Percentiles rank a stretch among this genome's conserved stretches.
Conservation (phyloP, 1,140 invertebrate genomes). For the Cataglyphis hispanica region DNA sequence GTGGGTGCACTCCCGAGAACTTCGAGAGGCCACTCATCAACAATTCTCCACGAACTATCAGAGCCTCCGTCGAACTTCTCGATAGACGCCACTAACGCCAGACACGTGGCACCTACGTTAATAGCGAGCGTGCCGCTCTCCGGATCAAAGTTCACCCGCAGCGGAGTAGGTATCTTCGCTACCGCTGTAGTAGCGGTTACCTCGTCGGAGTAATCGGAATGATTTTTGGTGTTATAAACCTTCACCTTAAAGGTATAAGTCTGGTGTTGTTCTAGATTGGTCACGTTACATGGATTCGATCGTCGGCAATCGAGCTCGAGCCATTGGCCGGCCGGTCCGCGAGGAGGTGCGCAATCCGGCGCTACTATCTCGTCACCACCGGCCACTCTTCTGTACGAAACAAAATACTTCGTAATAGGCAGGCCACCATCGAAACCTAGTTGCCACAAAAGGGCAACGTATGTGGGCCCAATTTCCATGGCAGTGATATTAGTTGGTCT, state of each 20-base stretch:
- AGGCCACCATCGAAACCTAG: slow-evolving; percentile 96
- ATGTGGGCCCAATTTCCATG: slow-evolving; percentile 91
- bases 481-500: slow-evolving; percentile 91
- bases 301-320: slow-evolving; percentile 93
- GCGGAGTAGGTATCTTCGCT: slow-evolving; percentile 93
- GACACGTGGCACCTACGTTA: slow-evolving; percentile 91
- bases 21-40: slow-evolving; percentile 90
- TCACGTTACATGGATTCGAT: slow-evolving; percentile 95
- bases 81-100: slow-evolving; percentile 91
- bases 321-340: slow-evolving; percentile 89
- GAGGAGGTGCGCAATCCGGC: slow-evolving; percentile 88
- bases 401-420: slow-evolving; percentile 94
- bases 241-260: slow-evolving; percentile 94
- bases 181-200: slow-evolving; percentile 92
- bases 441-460: slow-evolving; percentile 93
- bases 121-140: slow-evolving; percentile 91
- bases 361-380: slow-evolving; percentile 88
- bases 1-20: slow-evolving; percentile 90
- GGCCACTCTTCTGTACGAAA: slow-evolving; percentile 90
- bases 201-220: slow-evolving; percentile 94
- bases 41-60: slow-evolving; percentile 89
- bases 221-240: slow-evolving; percentile 94
- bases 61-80: slow-evolving; percentile 88
- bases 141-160: slow-evolving; percentile 93
- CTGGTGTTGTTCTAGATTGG: slow-evolving; percentile 93